A percentile compares a stretch with the other conserved stretches of the same genome.
phyloP scores from a whole-genome alignment of 2,888 invertebrate genomes.

The Thelaira solivaga region DNA sequence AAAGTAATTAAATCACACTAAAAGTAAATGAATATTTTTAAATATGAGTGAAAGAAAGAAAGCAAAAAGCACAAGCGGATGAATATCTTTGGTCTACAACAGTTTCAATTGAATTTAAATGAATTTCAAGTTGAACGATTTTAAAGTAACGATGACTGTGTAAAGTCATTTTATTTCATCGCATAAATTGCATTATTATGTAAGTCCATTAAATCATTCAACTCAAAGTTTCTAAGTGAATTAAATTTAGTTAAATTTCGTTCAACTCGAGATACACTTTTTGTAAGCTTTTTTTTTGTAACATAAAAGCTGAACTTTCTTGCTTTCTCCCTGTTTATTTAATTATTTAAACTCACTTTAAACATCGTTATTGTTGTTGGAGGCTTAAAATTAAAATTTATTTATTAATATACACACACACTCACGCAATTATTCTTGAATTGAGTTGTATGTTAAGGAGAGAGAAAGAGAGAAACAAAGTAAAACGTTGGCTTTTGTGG shows the following conservation, averaged over 20 bases:
- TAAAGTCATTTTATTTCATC: not conserved
- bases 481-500: slow-evolving; percentile 18
- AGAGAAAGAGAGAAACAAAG: no score
- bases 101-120: slow-evolving; percentile 23
- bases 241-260: no score
- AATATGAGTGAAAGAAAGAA: not conserved
- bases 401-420: no score
- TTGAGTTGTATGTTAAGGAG: no score
- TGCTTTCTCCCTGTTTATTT: not conserved
- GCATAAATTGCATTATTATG: no score
- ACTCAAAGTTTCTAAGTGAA: no score
- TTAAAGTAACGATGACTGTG: not conserved
- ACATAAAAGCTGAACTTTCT: no score
- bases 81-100: not conserved
- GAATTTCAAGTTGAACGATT: not conserved
- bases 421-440: no score
- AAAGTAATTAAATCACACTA: slow-evolving; percentile 54
- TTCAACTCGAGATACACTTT: no score
- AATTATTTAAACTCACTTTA: not conserved
- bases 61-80: not conserved
- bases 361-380: not conserved
- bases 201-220: no score
- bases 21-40: slow-evolving; percentile 40
- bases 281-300: no score
- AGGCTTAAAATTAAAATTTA: no score